Base-by-base conservation (phyloP, 2,113 vertebrate genomes). In the Platysteira castanea region DNA sequence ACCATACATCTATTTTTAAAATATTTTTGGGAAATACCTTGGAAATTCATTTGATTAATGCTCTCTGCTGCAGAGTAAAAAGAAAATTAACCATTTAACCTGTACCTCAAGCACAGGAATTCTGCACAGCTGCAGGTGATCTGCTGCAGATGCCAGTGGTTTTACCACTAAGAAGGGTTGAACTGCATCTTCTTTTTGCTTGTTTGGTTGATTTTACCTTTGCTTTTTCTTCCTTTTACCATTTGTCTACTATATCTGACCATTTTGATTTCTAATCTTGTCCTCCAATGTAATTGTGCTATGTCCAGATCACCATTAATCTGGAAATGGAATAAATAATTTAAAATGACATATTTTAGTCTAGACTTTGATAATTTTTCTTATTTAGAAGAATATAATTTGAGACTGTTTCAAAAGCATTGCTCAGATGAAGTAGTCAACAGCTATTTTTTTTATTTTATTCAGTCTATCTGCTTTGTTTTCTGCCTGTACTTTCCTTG, bases 381-480 rank as follows among this genome's bases (percentile, higher is more conserved):
- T 50, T 61, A 31, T 44, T 54, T 78, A 37, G 52, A 30, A 56
- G 46, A 63, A 41, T 16, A 9, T n/a, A 0, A 47, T 20, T 15
- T 77, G 39, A 81, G 13, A 30, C 44, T 68, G 7, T 59, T 76
- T 73, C 35, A 59, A 71, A 81, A 50, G 13, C 20, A 35, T 70
- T 78, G 28, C 26, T 83, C 13, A 60, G 28, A 16, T 79, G 8
- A 65, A 7, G 9, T 56, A 42, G 19, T 44, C 15, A 59, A n/a
- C 1, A 7, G n/a, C 2, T 54, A 1, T 33, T 15, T 35, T 24
- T 56, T 30, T 6, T 6, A 33, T 37, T 8, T 24, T 22, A 5
- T 65, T 31, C 22, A 47, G 0, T 26, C 9, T 31, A 2, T 20
- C 31, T 80, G 24, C 17, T 10, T 20, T 26, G 9, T 35, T 82